Evolutionary conservation across 1,140 invertebrate species (phyloP), one percentile per base, ranked within the genome.

Genomic region (Drosophila simulans): DNA sequence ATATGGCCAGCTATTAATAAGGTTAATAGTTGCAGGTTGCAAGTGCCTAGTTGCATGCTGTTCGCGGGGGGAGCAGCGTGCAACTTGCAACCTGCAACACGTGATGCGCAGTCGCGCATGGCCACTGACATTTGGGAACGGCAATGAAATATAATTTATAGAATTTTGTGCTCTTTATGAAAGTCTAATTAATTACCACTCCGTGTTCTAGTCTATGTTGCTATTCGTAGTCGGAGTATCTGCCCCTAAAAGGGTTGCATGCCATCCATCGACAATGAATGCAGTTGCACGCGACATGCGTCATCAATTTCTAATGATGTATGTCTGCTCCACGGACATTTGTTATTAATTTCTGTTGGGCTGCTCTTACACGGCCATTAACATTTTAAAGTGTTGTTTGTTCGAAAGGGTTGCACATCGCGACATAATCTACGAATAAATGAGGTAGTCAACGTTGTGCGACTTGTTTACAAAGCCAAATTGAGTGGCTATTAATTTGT

Each of bases 271-370:
- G n/a, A 34, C 58, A 40, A 53, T 62, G 58, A 69, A 70, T 78
- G 76, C 79, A 68, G 80, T 84, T 89, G 84, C 84, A 89, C 80
- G 84, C 80, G 84, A 89, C 85, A 90, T 90, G 84, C 84, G 85
- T 89, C 84, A 90, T 89, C 84, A 90, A 89, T 89, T 89, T 89
- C 84, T 89, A 89, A 89, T 90, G 84, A 89, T 89, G 73, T 85
- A 77, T 90, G 85, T 90, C 85, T 90, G 52, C 69, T 65, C 31
- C 57, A 53, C 25, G 68, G 84, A 86, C 82, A 66, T 89, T 77
- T 70, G 73, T 70, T 89, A 80, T 90, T 90, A 89, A 80, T 84
- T 64, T 55, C 54, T 51, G 71, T 77, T 59, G 65, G 58, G 48
- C 53, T 15, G 55, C 62, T 84, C 63, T 70, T 77, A 73, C 59